phyloP scores from a whole-genome alignment of 2,113 vertebrate genomes.

The Serinus canaria region DNA sequence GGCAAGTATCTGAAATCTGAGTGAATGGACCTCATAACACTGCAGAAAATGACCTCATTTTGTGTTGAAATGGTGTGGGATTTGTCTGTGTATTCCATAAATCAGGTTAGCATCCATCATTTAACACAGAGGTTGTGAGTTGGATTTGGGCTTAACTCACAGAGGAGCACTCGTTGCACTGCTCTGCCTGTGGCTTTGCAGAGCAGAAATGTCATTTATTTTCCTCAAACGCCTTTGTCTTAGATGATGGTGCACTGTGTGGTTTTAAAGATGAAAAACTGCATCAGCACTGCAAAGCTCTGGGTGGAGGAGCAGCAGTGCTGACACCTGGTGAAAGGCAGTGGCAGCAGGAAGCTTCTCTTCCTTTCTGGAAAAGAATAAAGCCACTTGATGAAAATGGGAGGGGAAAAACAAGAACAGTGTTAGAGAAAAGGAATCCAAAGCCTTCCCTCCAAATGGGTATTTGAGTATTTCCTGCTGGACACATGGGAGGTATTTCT shows the following conservation, averaged over 20 bases:
- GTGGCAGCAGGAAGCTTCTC: not conserved
- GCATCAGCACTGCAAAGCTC: not conserved
- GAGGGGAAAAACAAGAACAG: not conserved
- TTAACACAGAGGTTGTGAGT: not conserved
- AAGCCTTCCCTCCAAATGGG: slow-evolving; percentile 61
- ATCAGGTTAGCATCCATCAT: not conserved
- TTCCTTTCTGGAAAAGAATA: not conserved
- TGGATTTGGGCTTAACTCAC: not conserved
- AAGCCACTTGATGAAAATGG: not conserved
- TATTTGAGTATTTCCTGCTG: slow-evolving; percentile 53
- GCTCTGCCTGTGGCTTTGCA: not conserved
- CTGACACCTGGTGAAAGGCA: slow-evolving; percentile 48
- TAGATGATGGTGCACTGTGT: not conserved
- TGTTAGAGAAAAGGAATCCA: not conserved
- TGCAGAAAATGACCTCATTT: not conserved
- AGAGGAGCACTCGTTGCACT: not conserved
- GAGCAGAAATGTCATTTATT: not conserved
- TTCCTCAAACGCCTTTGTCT: not conserved
- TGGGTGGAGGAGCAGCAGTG: slow-evolving; percentile 25
- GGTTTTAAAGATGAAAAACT: not conserved
- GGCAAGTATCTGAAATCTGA: slow-evolving; percentile 78
- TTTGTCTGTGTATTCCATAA: not conserved
- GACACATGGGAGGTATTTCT: not conserved
- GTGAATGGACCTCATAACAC: not conserved
- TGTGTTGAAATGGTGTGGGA: not conserved